Percentiles rank a stretch among this genome's conserved stretches.
Conservation (phyloP, 92 coral and sea anemone genomes). For the Paramuricea clavata region DNA sequence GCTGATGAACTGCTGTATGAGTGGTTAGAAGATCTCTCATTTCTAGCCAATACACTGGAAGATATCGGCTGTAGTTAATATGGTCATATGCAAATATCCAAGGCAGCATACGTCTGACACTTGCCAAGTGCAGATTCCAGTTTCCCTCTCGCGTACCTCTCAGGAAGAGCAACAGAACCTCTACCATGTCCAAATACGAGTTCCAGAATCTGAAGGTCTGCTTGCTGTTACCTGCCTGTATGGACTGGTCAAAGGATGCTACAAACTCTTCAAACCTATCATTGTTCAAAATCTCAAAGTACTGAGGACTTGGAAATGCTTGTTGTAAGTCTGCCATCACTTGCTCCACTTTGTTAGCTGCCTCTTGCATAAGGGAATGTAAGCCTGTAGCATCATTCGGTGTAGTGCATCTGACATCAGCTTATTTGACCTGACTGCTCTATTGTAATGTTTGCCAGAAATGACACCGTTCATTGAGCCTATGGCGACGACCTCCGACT, state of each 20-base stretch:
- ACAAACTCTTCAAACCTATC: too few species aligned
- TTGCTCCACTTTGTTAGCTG: too few species aligned
- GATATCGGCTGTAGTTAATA: background rate
- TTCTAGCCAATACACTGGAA: too few species aligned
- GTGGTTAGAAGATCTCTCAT: background rate
- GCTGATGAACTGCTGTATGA: background rate
- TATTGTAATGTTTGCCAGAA: background rate
- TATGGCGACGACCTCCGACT: background rate
- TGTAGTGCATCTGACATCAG: background rate
- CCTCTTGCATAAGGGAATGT: too few species aligned
- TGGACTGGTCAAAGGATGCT: background rate
- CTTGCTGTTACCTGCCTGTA: background rate
- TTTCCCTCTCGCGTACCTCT: background rate
- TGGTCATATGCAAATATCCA: conserved; percentile 20
- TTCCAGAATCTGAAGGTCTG: too few species aligned
- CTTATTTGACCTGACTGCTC: background rate
- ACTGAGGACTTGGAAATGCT: too few species aligned
- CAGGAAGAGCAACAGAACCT: background rate
- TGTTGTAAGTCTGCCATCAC: too few species aligned
- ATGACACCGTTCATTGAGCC: background rate
- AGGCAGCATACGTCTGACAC: background rate
- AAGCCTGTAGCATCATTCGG: background rate
- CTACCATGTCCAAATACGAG: background rate
- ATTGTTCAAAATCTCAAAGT: too few species aligned
- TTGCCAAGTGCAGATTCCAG: conserved; percentile 1